Base-by-base conservation (phyloP, 2,113 vertebrate species). In the Rana temporaria region DNA sequence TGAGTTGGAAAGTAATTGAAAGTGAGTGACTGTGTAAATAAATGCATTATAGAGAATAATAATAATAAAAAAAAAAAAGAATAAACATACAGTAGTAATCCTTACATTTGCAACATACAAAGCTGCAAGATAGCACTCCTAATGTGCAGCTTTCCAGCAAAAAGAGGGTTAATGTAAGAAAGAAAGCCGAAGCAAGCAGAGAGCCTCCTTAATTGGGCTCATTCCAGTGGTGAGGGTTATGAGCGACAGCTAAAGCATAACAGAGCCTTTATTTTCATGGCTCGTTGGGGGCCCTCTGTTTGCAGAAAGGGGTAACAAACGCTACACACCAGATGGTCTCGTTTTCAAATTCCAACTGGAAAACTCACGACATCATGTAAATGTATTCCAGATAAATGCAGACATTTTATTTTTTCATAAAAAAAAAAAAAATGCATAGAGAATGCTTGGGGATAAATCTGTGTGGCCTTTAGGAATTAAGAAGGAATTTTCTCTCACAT, bases 231-330 rank as follows among this genome's bases (percentile, higher is more conserved):
- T 76, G 53, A 82, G 71, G 71, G 81, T 65, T 82, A 59, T 75
- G 81, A 76, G 81, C 73, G 72, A 82, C 81, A 82, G 81, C 72
- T 82, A 75, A 82, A 82, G 81, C 63, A 82, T 76, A 82, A 82
- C 81, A 82, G 81, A 82, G 81, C 81, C 71, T 82, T 76, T 82
- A 66, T 82, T 82, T 82, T 82, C 71, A 68, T 82, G 81, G 72
- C 81, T 82, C 60, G 55, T 82, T 76, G 81, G 81, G 79, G 81
- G 81, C 72, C 72, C 81, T 67, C 71, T 82, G 81, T 82, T 75
- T 82, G 81, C 63, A 82, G 63, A 78, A 78, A 82, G 81, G 81
- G 81, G 81, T 82, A 82, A 82, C 81, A 82, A 30, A 75, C 71
- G 55, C 62, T 48, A 65, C 70, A 82, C 62, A 82, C 71, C 81